Percentiles rank a stretch among this genome's conserved stretches.
Evolutionary conservation across 2,888 invertebrate genomes (phyloP).

Genomic region (Disparrhopalites patrizii): DNA sequence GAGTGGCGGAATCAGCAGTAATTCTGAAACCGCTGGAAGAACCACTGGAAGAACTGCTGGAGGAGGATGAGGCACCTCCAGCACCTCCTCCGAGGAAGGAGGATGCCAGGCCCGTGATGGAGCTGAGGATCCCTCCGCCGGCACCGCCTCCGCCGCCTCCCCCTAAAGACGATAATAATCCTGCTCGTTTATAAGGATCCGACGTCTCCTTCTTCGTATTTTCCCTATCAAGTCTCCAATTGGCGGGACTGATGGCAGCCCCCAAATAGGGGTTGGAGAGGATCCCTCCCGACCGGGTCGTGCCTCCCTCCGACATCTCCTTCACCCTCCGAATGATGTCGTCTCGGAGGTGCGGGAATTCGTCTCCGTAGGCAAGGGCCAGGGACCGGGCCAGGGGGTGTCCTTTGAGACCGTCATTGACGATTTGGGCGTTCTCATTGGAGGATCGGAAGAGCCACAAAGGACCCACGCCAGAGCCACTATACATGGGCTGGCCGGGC

Average conservation of each 20-base stretch:
- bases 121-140: conserved; percentile 1
- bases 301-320: neutral
- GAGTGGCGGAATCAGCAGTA: conserved; percentile 11
- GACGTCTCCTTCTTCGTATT: conserved; percentile 11
- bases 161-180: neutral
- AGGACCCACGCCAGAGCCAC: too few species aligned
- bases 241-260: conserved; percentile 10
- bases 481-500: too few species aligned
- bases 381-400: conserved; percentile 4
- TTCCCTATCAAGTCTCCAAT: conserved; percentile 19
- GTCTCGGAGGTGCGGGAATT: conserved; percentile 16
- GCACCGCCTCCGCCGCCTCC: conserved; percentile 2
- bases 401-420: neutral
- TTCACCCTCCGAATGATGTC: conserved; percentile 8
- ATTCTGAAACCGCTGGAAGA: neutral
- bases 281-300: neutral
- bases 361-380: conserved; percentile 23
- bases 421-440: too few species aligned
- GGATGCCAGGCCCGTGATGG: neutral
- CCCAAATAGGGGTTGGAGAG: neutral
- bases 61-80: neutral
- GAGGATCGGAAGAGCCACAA: too few species aligned
- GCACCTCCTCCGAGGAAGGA: neutral
- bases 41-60: neutral
- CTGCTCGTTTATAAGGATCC: conserved; percentile 9